Conservation (phyloP, 2,113 vertebrate genomes). For the Dermatemys mawii region DNA sequence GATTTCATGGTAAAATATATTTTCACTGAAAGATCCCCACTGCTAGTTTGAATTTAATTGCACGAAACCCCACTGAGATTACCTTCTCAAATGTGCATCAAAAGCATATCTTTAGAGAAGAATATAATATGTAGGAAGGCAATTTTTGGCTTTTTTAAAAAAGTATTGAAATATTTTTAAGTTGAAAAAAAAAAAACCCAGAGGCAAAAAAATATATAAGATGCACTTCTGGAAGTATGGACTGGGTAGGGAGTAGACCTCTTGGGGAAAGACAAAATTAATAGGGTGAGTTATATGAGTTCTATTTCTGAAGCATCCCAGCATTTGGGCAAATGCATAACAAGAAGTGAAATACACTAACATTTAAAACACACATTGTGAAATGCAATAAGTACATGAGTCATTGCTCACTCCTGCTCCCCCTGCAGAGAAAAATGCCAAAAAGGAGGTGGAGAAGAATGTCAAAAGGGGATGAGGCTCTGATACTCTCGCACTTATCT, state of each 20-base stretch:
- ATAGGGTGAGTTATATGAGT: not conserved
- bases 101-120: constrained; percentile 34
- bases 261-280: not conserved
- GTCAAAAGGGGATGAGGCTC: not conserved
- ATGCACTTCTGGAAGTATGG: not conserved
- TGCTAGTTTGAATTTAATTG: constrained; percentile 60
- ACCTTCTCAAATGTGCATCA: constrained; percentile 42
- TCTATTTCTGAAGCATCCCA: not conserved
- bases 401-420: not conserved
- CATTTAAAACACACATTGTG: not conserved
- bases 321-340: not conserved
- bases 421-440: not conserved
- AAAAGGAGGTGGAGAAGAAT: not conserved
- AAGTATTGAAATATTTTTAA: constrained; percentile 54
- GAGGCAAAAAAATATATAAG: not conserved
- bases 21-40: constrained; percentile 51
- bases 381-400: not conserved
- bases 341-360: not conserved
- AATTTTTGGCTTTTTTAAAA: constrained; percentile 4
- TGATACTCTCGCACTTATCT: too few species aligned
- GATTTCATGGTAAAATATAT: constrained; percentile 4
- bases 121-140: constrained; percentile 18
- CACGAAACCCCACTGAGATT: constrained; percentile 42
- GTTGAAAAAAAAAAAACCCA: constrained; percentile 33
- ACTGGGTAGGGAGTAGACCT: not conserved